A percentile compares a stretch with the other conserved stretches of the same genome.
phyloP scores from a whole-genome alignment of 1,140 invertebrate species.

The Sarcophaga bullata region DNA sequence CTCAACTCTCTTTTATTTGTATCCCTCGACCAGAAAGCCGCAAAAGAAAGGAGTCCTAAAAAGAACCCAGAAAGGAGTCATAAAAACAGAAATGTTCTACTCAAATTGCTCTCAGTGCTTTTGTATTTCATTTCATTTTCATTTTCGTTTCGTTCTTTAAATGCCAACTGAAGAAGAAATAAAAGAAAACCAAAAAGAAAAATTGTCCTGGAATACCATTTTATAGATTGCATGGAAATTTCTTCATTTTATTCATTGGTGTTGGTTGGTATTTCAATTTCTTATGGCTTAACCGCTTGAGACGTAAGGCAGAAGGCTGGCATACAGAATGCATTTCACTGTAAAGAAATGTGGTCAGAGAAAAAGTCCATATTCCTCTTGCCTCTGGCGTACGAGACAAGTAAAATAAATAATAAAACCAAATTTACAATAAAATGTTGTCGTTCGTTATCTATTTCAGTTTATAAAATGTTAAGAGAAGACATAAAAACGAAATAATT shows the following conservation, averaged over 20 bases:
- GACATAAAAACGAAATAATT: not conserved
- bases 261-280: not conserved
- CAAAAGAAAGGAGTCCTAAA: not conserved
- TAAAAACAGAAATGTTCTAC: too few species aligned
- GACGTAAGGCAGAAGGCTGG: not conserved
- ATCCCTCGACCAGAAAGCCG: not conserved
- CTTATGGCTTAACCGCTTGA: not conserved
- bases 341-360: not conserved
- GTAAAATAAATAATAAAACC: not conserved
- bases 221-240: not conserved
- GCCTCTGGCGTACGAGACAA: not conserved
- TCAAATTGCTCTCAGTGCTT: not conserved
- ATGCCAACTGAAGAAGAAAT: not conserved
- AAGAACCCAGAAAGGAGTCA: too few species aligned
- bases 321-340: not conserved
- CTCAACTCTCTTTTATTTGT: not conserved
- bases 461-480: not conserved
- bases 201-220: not conserved
- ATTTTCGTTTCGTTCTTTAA: not conserved
- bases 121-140: not conserved
- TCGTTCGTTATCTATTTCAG: not conserved
- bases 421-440: conserved; percentile 5
- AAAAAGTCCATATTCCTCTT: not conserved
- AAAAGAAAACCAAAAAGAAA: not conserved
- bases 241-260: not conserved